Base-by-base conservation (phyloP, 2,797 vertebrate species). In the Anas acuta region DNA sequence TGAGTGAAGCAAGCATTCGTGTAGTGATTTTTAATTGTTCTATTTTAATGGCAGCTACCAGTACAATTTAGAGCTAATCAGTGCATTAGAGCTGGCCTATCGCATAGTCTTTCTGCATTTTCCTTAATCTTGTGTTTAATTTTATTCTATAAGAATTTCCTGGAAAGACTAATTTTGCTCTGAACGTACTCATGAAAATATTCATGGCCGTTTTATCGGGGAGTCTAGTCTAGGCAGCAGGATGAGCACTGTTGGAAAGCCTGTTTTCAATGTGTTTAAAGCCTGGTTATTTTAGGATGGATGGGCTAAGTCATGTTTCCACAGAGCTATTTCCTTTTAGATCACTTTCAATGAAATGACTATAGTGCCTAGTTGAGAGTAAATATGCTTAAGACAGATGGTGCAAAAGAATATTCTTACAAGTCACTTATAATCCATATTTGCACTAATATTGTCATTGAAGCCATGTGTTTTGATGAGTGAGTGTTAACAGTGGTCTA, bases 371-470 rank as follows among this genome's bases (percentile, higher is more conserved):
- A 53, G 16, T 58, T 65, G 75, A 82, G 71, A 73, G 37, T 33
- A 96, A 92, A 93, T 90, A 92, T 83, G 62, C 75, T 95, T 32
- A 72, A 92, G 92, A 80, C 88, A 94, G 80, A 91, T 91, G 81
- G 92, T 89, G 88, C 65, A 85, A 72, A 62, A 84, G 78, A 56
- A 62, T 57, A 81, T 51, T 77, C 54, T 94, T 80, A 72, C 80
- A 93, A 80, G 41, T 90, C 60, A 66, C 61, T 96, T 75, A 20
- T 1, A 3, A 80, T 85, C 53, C 26, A 1, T 65, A 32, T 84
- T 94, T 95, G 75, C 94, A 89, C 67, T 88, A 39, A 22, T 80
- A 4, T 53, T 93, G 85, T 74, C 2, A 2, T 25, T 57, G 69
- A 39, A 80, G 84, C 75, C 53, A 7, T 83, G 92, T 75, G 72